Conservation (phyloP, 2,888 invertebrate genomes). For the Drosophila borealis region DNA sequence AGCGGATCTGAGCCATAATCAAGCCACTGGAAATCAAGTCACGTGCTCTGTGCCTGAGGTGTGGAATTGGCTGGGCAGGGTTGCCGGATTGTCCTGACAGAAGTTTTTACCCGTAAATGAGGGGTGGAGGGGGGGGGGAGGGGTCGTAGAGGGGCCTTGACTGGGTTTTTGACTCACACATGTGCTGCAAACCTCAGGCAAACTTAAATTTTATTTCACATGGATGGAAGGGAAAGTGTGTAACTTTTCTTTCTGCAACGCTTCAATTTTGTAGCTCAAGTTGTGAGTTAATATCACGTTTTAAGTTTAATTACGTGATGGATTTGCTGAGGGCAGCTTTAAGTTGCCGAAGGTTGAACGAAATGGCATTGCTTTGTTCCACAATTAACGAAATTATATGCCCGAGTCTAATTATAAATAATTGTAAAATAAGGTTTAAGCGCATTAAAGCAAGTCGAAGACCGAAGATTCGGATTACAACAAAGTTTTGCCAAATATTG, state of each 20-base stretch:
- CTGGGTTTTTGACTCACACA: constrained; percentile 23
- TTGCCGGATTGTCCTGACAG: constrained; percentile 41
- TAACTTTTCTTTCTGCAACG: constrained; percentile 27
- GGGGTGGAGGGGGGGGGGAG: neutral
- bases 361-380: constrained; percentile 1
- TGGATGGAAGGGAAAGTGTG: constrained; percentile 26
- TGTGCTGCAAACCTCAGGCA: constrained; percentile 41
- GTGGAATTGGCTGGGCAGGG: constrained; percentile 58
- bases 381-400: constrained; percentile 25
- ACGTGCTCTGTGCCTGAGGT: constrained; percentile 64
- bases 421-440: neutral
- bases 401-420: constrained; percentile 16
- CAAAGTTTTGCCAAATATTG: too few species aligned
- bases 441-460: neutral
- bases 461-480: too few species aligned
- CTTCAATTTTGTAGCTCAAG: constrained; percentile 43
- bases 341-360: constrained; percentile 29
- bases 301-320: constrained; percentile 71
- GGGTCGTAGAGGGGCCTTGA: neutral
- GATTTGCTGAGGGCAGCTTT: constrained; percentile 48
- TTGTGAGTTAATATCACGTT: constrained; percentile 72
- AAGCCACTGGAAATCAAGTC: constrained; percentile 73
- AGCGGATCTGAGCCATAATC: constrained; percentile 57
- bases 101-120: constrained; percentile 27
- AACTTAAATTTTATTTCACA: constrained; percentile 58